Percentiles rank a stretch among this genome's conserved stretches.
Conservation (phyloP, 2,888 invertebrate genomes). For the Vanessa cardui region DNA sequence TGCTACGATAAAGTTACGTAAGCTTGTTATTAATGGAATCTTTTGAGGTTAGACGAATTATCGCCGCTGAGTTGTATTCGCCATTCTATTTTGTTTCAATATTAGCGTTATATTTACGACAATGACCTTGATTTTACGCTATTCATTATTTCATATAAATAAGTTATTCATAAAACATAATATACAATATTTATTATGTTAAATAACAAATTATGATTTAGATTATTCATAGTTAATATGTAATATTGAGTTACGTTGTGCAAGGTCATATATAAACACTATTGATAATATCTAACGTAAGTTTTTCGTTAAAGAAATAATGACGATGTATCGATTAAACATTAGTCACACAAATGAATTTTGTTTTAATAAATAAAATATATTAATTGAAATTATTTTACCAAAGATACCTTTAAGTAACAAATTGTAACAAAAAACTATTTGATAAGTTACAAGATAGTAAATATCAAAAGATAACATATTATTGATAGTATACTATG, state of each 20-base stretch:
- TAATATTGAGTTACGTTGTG: slow-evolving; percentile 15
- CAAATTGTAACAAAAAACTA: too few relatives aligned
- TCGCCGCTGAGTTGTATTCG: slow-evolving; percentile 41
- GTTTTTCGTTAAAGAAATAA: slow-evolving; percentile 8
- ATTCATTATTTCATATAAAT: slow-evolving; percentile 15
- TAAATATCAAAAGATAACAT: too few relatives aligned
- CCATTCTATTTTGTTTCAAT: slow-evolving; percentile 40
- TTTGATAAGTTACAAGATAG: too few relatives aligned
- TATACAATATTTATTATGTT: slow-evolving; percentile 4
- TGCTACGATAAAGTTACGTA: slow-evolving; percentile 49
- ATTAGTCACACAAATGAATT: not conserved
- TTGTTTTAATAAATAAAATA: not conserved
- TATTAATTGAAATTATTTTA: not conserved
- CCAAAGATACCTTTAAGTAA: not conserved
- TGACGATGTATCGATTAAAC: not conserved
- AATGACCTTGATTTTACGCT: slow-evolving; percentile 32
- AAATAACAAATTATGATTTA: not conserved
- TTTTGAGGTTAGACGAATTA: slow-evolving; percentile 56
- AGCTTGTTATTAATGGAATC: slow-evolving; percentile 45
- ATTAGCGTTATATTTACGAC: slow-evolving; percentile 29
- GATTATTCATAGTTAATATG: slow-evolving; percentile 14
- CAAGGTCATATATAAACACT: slow-evolving; percentile 24
- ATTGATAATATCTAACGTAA: slow-evolving; percentile 7
- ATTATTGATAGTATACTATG: too few relatives aligned
- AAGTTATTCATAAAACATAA: slow-evolving; percentile 2